Percentiles rank a stretch among this genome's conserved stretches.
Evolutionary conservation across 2,797 vertebrate genomes (phyloP).

Genomic region (Myotis planiceps): DNA sequence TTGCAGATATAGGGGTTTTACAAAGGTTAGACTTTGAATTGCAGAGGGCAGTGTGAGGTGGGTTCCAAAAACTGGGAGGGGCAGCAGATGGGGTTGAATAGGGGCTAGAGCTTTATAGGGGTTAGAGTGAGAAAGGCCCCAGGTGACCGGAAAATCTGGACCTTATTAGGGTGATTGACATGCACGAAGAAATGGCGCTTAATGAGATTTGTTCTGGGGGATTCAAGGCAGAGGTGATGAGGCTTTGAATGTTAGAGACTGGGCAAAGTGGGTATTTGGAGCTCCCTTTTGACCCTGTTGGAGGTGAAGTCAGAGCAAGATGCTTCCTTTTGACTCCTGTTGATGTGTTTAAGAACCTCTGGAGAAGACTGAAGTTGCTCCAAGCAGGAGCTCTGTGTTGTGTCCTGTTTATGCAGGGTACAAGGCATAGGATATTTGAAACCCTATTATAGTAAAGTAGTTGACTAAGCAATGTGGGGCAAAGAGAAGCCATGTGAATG

Average conservation of each 20-base stretch:
- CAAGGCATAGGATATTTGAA: not conserved
- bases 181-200: not conserved
- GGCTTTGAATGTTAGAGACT: not conserved
- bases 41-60: not conserved
- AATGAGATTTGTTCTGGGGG: not conserved
- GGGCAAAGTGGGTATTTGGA: not conserved
- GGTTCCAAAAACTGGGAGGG: not conserved
- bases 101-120: not conserved
- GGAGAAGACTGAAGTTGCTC: not conserved
- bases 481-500: not conserved
- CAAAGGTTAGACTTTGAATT: not conserved
- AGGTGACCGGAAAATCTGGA: not conserved
- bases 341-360: not conserved
- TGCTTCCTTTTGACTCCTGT: not conserved
- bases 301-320: not conserved
- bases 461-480: not conserved
- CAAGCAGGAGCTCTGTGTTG: not conserved
- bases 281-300: not conserved
- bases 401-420: not conserved
- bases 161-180: not conserved
- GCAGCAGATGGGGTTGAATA: not conserved
- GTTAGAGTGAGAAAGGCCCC: not conserved
- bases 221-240: not conserved
- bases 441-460: not conserved
- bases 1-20: not conserved